These are phyloP conservation scores for Apis laboriosa DNA, from an alignment of 1,140 invertebrate genomes.

Conservation along the genomic window DNA sequence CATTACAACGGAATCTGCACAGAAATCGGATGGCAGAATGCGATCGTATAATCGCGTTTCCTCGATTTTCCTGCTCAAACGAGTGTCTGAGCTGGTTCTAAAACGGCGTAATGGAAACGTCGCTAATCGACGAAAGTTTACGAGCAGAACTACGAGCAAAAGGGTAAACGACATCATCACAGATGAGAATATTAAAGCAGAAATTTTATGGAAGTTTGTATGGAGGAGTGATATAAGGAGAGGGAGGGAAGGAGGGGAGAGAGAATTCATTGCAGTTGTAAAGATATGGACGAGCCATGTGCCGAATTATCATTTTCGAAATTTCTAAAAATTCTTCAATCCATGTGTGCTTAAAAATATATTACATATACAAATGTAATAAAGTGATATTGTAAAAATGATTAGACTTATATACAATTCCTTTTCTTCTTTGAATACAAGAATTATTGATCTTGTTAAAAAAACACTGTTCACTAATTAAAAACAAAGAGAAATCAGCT, in stretches of 20 bases:
- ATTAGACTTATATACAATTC: too few species aligned
- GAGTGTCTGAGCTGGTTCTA: neutral
- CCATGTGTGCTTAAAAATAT: neutral
- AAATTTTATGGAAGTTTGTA: neutral
- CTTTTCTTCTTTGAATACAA: too few species aligned
- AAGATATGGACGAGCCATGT: neutral
- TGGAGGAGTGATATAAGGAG: neutral
- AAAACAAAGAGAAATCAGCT: too few species aligned
- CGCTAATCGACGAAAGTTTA: constrained; percentile 33
- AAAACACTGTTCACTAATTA: neutral
- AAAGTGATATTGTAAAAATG: too few species aligned
- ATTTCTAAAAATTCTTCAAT: too few species aligned
- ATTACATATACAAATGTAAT: too few species aligned
- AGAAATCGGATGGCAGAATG: neutral
- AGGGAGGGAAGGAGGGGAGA: too few species aligned
- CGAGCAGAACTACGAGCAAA: neutral
- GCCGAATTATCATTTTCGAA: neutral
- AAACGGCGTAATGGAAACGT: constrained; percentile 36
- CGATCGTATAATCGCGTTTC: neutral
- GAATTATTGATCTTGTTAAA: too few species aligned
- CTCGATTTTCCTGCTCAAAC: constrained; percentile 4
- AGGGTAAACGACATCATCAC: neutral
- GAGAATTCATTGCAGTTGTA: neutral
- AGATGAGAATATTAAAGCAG: constrained; percentile 29
- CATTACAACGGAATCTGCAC: too few species aligned